Evolutionary conservation across 2,888 invertebrate species (phyloP).

Genomic region (Gisinianus flammeolus): DNA sequence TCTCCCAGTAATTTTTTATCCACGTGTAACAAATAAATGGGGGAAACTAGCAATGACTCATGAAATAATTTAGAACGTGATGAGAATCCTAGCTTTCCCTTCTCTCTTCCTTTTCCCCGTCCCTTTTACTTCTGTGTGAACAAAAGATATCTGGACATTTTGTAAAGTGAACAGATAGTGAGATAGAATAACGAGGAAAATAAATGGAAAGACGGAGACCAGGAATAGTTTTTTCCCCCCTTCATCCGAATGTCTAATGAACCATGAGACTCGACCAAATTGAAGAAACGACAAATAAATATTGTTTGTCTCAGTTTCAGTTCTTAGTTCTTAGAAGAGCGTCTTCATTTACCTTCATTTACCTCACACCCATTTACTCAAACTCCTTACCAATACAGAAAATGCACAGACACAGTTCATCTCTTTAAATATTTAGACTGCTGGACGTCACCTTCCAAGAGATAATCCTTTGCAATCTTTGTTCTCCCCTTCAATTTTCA

Average conservation of each 20-base stretch:
- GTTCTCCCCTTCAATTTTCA: no score
- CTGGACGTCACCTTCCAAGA: no score
- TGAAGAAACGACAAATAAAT: conserved; percentile 44
- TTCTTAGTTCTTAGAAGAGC: not conserved
- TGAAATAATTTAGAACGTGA: conserved; percentile 58
- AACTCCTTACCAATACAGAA: no score
- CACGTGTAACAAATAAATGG: conserved; percentile 31
- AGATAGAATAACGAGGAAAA: not conserved
- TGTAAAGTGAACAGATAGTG: not conserved
- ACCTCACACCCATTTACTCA: no score
- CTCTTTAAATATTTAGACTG: no score
- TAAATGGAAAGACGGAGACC: not conserved
- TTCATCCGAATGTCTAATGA: conserved; percentile 45
- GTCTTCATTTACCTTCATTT: not conserved
- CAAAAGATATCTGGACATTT: no score
- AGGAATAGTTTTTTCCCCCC: not conserved
- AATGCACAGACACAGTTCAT: no score
- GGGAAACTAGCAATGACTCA: conserved; percentile 47
- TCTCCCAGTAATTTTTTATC: no score
- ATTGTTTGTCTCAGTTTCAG: not conserved
- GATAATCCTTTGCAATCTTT: no score
- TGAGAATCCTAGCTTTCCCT: conserved; percentile 44
- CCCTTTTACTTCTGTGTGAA: no score
- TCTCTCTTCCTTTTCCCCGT: not conserved
- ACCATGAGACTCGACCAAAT: conserved; percentile 55